These are phyloP conservation scores for Pollicipes pollicipes DNA, from an alignment of 1,140 invertebrate genomes.

Conservation along the genomic window DNA sequence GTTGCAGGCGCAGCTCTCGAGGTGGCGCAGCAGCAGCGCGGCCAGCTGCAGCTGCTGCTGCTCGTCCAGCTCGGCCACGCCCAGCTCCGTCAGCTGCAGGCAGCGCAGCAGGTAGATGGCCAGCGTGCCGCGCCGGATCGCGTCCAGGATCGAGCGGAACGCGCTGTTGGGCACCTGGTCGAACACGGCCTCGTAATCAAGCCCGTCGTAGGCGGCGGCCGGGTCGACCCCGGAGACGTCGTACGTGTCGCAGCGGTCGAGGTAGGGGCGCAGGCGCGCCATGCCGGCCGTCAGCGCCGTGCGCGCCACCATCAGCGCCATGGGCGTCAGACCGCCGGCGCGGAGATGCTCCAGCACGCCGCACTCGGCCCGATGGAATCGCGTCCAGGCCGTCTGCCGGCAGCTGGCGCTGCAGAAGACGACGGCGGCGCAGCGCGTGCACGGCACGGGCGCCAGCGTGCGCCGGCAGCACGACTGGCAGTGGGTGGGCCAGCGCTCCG, in stretches of 20 bases:
- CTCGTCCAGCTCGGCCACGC: not conserved
- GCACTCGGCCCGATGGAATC: not conserved
- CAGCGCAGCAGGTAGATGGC: not conserved
- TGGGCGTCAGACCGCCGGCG: not conserved
- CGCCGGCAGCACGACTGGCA: not conserved
- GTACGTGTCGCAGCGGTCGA: not conserved
- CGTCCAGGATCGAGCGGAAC: constrained; percentile 1
- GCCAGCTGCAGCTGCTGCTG: not conserved
- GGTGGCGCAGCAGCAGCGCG: not conserved
- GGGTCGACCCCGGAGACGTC: not conserved
- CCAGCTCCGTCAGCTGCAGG: not conserved
- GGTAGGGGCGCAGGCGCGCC: not conserved
- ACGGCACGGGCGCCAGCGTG: not conserved
- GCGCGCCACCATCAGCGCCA: not conserved
- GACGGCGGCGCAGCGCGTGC: not conserved
- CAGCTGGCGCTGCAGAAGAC: not conserved
- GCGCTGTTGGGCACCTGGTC: not conserved
- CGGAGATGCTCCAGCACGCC: not conserved
- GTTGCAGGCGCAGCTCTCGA: not conserved
- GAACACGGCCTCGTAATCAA: not conserved
- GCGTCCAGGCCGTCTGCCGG: not conserved
- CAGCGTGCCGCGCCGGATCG: not conserved
- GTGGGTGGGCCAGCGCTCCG: not conserved
- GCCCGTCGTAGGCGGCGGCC: not conserved
- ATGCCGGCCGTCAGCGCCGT: not conserved